Evolutionary conservation across 2,888 invertebrate species (phyloP), one percentile per base, ranked within the genome.

Genomic region (Oxystoma pomonae): DNA sequence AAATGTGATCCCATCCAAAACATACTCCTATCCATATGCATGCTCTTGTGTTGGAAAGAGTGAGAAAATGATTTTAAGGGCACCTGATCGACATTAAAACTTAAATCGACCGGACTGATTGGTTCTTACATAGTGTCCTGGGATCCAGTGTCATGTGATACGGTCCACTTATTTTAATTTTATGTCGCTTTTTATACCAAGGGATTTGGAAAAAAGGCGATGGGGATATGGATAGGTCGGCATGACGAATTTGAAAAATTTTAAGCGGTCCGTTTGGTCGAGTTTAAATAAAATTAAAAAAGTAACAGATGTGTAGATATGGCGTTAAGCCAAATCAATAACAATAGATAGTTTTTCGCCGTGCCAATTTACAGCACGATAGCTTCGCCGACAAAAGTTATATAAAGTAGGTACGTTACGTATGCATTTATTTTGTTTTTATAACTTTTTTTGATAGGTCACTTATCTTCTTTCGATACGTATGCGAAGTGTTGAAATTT

Each of bases 151-250:
- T 68, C 70, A 75, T 71, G 70, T 73, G 77, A 77, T 76, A 78
- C 78, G 80, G 79, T 80, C 78, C 81, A 80, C 80, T 81, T 80
- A 80, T 79, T 80, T 80, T 79, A 80, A 80, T 80, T 80, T 80
- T 78, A 77, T 73, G 74, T 73, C 76, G 73, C 75, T 78, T 77
- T 77, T 74, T 76, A 71, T 73, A 55, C 55, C 61, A 16, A 55
- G 60, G 72, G 35, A 35, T 35, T 35, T 35, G 35, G 12, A 35
- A 35, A 3, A 12, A 7, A 35, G 3, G 35, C 5, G 35, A 35
- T 35, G 35, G 35, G 35, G 12, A 35, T 35, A 35, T 35, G 35
- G 35, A 35, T 35, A 35, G 35, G 12, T 35, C 35, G 35, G 35
- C 35, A 35, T n/a, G n/a, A n/a, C n/a, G n/a, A n/a, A 35, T 7